phyloP scores from a whole-genome alignment of 2,888 invertebrate species.

The Lepidochrysops patricia region DNA sequence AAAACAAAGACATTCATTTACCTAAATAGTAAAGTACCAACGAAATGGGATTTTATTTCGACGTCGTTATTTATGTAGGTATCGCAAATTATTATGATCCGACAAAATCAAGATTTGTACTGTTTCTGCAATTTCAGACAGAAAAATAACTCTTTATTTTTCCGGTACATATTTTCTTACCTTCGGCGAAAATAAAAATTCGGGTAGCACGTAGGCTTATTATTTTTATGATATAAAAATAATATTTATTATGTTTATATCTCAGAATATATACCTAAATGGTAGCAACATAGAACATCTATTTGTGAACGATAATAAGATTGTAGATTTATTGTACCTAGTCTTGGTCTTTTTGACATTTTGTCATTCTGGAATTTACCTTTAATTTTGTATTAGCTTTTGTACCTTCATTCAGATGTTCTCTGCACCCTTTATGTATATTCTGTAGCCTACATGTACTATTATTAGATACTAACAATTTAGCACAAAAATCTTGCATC shows the following conservation, averaged over 20 bases:
- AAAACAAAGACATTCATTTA: conserved; percentile 4
- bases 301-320: neutral
- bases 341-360: too few species aligned
- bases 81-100: conserved; percentile 20
- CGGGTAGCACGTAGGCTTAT: neutral
- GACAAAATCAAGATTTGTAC: conserved; percentile 13
- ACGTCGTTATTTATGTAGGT: conserved; percentile 20
- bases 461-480: too few species aligned
- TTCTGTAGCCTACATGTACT: too few species aligned
- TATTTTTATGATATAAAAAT: neutral
- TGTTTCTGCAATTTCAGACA: neutral
- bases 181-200: neutral
- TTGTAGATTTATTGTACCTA: too few species aligned
- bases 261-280: neutral
- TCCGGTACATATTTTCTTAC: neutral
- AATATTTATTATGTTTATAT: neutral
- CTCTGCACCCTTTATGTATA: too few species aligned
- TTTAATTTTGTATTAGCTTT: too few species aligned
- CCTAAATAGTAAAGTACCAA: neutral
- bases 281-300: neutral
- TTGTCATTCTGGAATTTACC: too few species aligned
- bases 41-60: conserved; percentile 19
- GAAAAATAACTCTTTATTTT: neutral
- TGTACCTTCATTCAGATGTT: too few species aligned
- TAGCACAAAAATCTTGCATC: too few species aligned